Evolutionary conservation across 2,797 vertebrate species (phyloP).

Genomic region (Euthynnus affinis): DNA sequence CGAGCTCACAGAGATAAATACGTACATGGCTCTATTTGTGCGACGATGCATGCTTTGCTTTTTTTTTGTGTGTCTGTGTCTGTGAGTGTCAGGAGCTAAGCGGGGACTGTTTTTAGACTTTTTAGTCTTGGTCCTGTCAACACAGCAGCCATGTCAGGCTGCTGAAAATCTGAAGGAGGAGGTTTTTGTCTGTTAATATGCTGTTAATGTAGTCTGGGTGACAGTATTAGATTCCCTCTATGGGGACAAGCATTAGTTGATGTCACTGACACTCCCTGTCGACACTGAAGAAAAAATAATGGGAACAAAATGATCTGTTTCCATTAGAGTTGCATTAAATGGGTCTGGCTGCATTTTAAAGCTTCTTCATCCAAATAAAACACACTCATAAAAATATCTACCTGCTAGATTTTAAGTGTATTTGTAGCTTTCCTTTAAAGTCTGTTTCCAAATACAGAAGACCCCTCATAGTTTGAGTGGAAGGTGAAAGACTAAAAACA

Average conservation of each 20-base stretch:
- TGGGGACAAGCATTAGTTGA: conserved; percentile 7
- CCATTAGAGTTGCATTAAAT: neutral
- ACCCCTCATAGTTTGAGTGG: conserved; percentile 17
- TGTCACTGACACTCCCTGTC: conserved; percentile 9
- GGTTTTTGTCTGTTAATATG: conserved; percentile 46
- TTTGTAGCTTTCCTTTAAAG: conserved; percentile 11
- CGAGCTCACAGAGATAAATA: conserved; percentile 22
- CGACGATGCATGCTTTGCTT: conserved; percentile 35
- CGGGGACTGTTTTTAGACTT: conserved; percentile 40
- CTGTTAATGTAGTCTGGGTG: conserved; percentile 52
- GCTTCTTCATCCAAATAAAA: conserved; percentile 1
- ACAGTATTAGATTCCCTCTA: conserved; percentile 38
- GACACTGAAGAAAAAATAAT: conserved; percentile 16
- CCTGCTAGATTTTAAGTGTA: neutral
- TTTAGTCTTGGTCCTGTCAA: conserved; percentile 41
- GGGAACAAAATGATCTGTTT: neutral
- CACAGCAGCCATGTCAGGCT: conserved; percentile 33
- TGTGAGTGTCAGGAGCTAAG: conserved; percentile 48
- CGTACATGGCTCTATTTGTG: conserved; percentile 24
- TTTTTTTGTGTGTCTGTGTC: conserved; percentile 9
- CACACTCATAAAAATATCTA: neutral
- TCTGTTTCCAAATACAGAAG: conserved; percentile 28
- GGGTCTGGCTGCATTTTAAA: conserved; percentile 1
- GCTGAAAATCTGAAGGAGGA: conserved; percentile 22
- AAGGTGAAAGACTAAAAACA: conserved; percentile 33